Evolutionary conservation across 2,888 invertebrate genomes (phyloP).

Genomic region (Furcula furcula): DNA sequence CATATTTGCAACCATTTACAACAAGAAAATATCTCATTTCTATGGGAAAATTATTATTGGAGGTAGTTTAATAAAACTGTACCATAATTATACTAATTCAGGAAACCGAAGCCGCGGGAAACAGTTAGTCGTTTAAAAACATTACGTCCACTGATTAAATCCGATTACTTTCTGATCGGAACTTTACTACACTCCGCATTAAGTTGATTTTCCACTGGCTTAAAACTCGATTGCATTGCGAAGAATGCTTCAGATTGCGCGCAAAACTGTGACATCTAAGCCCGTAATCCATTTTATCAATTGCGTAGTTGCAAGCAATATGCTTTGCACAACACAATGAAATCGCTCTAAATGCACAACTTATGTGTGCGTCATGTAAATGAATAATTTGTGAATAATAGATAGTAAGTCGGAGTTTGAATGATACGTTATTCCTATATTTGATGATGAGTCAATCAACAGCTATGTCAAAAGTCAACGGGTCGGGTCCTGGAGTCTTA

Average conservation of each 20-base stretch:
- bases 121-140: no score
- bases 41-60: no score
- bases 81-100: no score
- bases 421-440: conserved; percentile 39
- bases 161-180: conserved; percentile 10
- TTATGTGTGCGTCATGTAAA: conserved; percentile 19
- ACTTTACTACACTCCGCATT: conserved; percentile 9
- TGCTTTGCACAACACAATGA: conserved; percentile 39
- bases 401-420: conserved; percentile 41
- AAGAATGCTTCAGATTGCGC: conserved; percentile 40
- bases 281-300: conserved; percentile 37
- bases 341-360: conserved; percentile 33
- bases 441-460: conserved; percentile 45
- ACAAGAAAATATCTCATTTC: no score
- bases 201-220: conserved; percentile 17
- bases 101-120: no score
- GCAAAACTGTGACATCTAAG: conserved; percentile 33
- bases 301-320: conserved; percentile 24
- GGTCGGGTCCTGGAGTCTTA: conserved; percentile 42
- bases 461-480: conserved; percentile 47
- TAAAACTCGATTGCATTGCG: conserved; percentile 23
- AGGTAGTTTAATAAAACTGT: no score
- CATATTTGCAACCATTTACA: no score
- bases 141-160: conserved; percentile 32
- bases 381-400: conserved; percentile 44